phyloP scores from a whole-genome alignment of 2,113 vertebrate genomes.

The Aythya baeri region DNA sequence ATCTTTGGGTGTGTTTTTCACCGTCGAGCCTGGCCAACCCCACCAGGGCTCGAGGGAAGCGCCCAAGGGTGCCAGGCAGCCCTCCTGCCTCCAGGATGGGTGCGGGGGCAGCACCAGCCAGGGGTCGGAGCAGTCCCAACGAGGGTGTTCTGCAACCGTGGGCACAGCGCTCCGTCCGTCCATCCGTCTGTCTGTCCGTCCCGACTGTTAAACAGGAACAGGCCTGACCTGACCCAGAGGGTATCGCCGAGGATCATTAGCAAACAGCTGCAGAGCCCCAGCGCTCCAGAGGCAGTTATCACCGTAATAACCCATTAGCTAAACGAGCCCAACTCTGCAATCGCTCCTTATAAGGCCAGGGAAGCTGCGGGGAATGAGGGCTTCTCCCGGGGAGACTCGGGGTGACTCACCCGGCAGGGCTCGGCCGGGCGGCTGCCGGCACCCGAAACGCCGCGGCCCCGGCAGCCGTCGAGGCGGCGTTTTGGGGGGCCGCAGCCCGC shows the following conservation, averaged over 20 bases:
- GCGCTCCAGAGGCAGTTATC: not conserved
- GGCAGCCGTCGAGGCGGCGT: too few species aligned
- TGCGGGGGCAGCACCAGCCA: too few species aligned
- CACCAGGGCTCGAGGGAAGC: too few species aligned
- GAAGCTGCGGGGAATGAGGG: not conserved
- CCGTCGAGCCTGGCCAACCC: too few species aligned
- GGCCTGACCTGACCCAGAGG: not conserved
- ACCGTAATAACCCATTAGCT: not conserved
- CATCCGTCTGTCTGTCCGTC: not conserved
- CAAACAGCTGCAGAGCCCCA: not conserved
- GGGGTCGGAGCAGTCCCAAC: not conserved
- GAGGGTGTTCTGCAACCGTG: not conserved
- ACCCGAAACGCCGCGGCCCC: rapidly evolving
- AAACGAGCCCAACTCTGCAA: not conserved
- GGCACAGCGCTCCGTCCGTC: not conserved
- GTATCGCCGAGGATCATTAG: not conserved
- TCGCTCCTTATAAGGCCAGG: constrained; percentile 43
- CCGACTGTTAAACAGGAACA: not conserved
- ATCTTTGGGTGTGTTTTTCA: not conserved
- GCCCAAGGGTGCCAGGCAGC: too few species aligned
- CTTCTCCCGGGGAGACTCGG: not conserved
- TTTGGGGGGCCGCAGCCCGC: too few species aligned
- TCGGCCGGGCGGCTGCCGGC: not conserved
- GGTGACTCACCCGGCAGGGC: constrained; percentile 24
- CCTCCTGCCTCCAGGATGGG: too few species aligned